Evolutionary conservation across 2,113 vertebrate species (phyloP).

Genomic region (Limnothrissa miodon): DNA sequence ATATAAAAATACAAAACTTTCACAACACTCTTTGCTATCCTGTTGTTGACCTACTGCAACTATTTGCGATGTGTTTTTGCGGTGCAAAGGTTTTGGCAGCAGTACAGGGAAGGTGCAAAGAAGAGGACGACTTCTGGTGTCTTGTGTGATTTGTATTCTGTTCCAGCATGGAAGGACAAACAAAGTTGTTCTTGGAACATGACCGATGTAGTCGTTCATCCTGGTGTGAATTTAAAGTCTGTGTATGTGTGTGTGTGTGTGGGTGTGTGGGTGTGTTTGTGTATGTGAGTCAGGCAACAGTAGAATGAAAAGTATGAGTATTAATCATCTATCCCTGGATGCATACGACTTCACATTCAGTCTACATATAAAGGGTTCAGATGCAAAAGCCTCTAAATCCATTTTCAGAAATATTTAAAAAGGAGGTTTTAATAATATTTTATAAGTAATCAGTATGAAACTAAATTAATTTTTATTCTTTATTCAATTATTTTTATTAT

Average conservation of each 20-base stretch:
- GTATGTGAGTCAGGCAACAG: constrained; percentile 8
- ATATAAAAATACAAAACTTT: not conserved
- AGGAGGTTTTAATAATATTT: too few relatives aligned
- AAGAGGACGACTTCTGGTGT: not conserved
- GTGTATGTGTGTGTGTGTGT: not conserved
- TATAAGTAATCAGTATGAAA: too few relatives aligned
- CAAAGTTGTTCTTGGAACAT: not conserved
- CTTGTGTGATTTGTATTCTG: not conserved
- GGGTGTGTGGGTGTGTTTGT: not conserved
- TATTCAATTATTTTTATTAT: too few relatives aligned
- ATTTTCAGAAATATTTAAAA: too few relatives aligned
- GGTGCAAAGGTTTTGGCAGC: not conserved
- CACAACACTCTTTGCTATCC: not conserved
- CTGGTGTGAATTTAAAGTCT: not conserved
- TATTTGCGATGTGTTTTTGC: not conserved
- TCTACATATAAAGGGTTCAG: too few relatives aligned
- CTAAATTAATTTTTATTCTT: too few relatives aligned
- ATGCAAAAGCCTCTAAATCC: too few relatives aligned
- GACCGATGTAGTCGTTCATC: not conserved
- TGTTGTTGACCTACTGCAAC: not conserved
- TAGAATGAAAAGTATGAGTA: too few relatives aligned
- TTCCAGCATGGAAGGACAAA: not conserved
- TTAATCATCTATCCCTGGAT: too few relatives aligned
- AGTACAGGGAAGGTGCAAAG: not conserved
- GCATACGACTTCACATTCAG: too few relatives aligned